A percentile compares a stretch with the other conserved stretches of the same genome.
These are phyloP conservation scores for Microcaecilia unicolor DNA, from an alignment of 2,797 vertebrate species.

Conservation along the genomic window DNA sequence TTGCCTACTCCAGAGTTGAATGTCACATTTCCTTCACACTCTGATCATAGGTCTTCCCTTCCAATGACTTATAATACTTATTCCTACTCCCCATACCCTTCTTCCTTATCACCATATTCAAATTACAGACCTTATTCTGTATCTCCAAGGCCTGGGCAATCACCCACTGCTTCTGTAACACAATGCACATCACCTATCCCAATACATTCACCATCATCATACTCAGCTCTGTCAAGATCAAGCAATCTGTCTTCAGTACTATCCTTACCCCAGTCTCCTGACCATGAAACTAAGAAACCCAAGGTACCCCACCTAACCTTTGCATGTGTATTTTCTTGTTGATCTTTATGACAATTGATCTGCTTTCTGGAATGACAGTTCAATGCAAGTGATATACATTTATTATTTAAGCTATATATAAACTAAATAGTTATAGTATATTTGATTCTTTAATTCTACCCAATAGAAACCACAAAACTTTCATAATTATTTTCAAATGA, in stretches of 20 bases:
- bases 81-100: slow-evolving; percentile 1
- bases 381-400: background rate
- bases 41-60: background rate
- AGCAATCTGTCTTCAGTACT: slow-evolving; percentile 57
- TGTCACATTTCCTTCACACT: background rate
- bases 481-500: too few relatives aligned
- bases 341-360: slow-evolving; percentile 32
- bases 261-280: slow-evolving; percentile 42
- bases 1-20: background rate
- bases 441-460: background rate
- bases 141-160: slow-evolving; percentile 24
- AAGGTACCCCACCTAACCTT: slow-evolving; percentile 62
- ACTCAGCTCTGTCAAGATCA: slow-evolving; percentile 62
- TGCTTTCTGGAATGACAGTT: background rate
- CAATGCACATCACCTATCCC: slow-evolving; percentile 51
- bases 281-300: slow-evolving; percentile 69
- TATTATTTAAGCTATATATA: background rate
- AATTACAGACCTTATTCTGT: slow-evolving; percentile 14
- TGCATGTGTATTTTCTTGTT: slow-evolving; percentile 34
- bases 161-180: slow-evolving; percentile 7
- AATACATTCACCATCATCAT: slow-evolving; percentile 51
- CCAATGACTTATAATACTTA: background rate
- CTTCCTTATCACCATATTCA: slow-evolving; percentile 6
- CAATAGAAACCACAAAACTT: too few relatives aligned
- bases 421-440: background rate